Conservation (phyloP, 64 coral and sea anemone genomes). For the Platygyra sinensis region DNA sequence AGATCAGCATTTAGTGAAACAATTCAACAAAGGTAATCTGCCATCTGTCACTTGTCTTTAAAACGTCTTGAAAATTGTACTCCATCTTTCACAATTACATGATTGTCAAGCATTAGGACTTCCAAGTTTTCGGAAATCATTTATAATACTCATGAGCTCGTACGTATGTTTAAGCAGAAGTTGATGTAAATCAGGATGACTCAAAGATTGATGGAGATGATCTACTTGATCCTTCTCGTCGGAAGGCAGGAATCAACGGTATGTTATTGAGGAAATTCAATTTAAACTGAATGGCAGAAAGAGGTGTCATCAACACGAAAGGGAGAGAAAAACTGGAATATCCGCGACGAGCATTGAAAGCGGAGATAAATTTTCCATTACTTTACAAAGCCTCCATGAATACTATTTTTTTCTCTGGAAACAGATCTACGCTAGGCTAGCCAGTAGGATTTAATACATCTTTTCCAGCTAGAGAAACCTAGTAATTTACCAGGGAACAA, state of each 20-base stretch:
- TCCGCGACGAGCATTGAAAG: too few species aligned
- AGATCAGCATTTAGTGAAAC: constrained; percentile 15
- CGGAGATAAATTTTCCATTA: too few species aligned
- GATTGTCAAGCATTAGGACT: too few species aligned
- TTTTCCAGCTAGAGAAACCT: too few species aligned
- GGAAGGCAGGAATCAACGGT: background rate
- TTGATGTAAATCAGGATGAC: background rate
- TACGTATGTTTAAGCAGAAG: background rate
- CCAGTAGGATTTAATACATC: too few species aligned
- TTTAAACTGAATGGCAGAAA: background rate
- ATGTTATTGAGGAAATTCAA: background rate
- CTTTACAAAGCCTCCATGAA: too few species aligned
- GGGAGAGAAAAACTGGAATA: too few species aligned
- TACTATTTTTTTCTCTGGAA: too few species aligned
- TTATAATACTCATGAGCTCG: background rate
- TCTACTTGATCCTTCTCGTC: background rate
- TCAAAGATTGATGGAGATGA: background rate
- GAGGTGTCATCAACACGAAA: too few species aligned
- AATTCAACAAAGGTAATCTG: constrained; percentile 26
- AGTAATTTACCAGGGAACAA: too few species aligned
- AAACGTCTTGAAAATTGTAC: background rate
- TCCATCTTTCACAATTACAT: background rate
- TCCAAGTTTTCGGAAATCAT: background rate
- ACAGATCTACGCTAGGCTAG: too few species aligned
- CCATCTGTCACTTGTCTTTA: background rate